Percentiles rank a stretch among this genome's conserved stretches.
phyloP scores from a whole-genome alignment of 2,888 invertebrate genomes.

The Hipparchia semele region DNA sequence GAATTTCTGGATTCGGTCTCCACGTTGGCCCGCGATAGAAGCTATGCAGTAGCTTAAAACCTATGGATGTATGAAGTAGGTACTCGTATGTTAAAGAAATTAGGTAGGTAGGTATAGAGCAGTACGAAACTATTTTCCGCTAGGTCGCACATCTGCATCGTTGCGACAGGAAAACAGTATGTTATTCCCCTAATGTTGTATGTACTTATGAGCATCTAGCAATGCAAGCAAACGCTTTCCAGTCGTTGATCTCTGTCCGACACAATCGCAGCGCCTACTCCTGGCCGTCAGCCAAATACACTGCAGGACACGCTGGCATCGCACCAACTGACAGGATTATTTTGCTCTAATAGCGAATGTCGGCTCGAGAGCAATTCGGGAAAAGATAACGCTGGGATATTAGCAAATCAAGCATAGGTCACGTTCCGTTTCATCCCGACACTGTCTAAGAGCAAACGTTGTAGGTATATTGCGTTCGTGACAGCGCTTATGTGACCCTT shows the following conservation, averaged over 20 bases:
- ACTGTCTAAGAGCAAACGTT: conserved; percentile 19
- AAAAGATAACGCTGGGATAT: conserved; percentile 23
- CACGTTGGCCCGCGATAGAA: too few species aligned
- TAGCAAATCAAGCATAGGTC: conserved; percentile 22
- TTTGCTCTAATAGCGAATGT: conserved; percentile 43
- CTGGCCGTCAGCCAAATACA: conserved; percentile 66
- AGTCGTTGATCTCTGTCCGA: conserved; percentile 40
- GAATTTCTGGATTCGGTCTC: too few species aligned
- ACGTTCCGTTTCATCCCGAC: conserved; percentile 13
- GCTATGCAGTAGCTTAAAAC: too few species aligned
- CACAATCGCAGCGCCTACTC: conserved; percentile 50
- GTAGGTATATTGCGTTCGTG: not conserved
- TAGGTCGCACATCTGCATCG: too few species aligned
- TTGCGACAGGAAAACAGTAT: too few species aligned
- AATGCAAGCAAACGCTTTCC: conserved; percentile 28
- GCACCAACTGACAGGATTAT: conserved; percentile 48
- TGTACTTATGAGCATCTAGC: conserved; percentile 30
- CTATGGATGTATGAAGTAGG: too few species aligned
- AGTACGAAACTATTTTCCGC: too few species aligned
- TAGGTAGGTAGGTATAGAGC: too few species aligned
- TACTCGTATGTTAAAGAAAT: too few species aligned
- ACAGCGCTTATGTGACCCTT: too few species aligned
- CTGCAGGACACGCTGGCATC: conserved; percentile 65
- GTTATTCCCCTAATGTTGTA: too few species aligned
- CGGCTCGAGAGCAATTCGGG: conserved; percentile 22